Evolutionary conservation across 2,797 vertebrate genomes (phyloP).

Genomic region (Pseudochromis fuscus): DNA sequence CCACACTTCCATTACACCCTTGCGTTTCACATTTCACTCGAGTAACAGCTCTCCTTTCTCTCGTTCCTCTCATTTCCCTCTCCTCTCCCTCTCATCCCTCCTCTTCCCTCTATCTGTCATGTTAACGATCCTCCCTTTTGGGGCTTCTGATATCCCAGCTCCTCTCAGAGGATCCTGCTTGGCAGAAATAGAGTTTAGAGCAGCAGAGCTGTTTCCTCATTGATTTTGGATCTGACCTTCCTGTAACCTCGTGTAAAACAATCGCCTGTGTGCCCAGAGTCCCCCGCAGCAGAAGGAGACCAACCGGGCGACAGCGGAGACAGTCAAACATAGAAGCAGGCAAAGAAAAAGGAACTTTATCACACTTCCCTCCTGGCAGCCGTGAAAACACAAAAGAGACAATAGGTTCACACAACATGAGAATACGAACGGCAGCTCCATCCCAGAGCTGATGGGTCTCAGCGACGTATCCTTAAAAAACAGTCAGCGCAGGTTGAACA

Average conservation of each 20-base stretch:
- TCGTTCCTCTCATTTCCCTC: conserved; percentile 25
- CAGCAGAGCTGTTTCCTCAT: conserved; percentile 84
- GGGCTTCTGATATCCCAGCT: conserved; percentile 74
- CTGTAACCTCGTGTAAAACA: conserved; percentile 85
- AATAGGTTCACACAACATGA: conserved; percentile 59
- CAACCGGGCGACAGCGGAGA: conserved; percentile 21
- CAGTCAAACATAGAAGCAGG: conserved; percentile 69
- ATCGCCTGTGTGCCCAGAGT: conserved; percentile 69
- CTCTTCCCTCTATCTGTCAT: conserved; percentile 64
- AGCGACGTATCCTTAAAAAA: conserved; percentile 3
- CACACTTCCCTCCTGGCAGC: conserved; percentile 74
- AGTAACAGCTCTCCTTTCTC: conserved; percentile 46
- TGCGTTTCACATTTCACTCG: conserved; percentile 70
- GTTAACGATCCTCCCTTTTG: conserved; percentile 77
- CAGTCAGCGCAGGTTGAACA: background rate
- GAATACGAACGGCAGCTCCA: conserved; percentile 32
- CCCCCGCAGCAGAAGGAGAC: conserved; percentile 57
- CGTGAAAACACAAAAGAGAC: conserved; percentile 65
- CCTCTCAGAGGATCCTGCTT: conserved; percentile 73
- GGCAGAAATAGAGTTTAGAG: conserved; percentile 80
- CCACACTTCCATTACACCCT: conserved; percentile 68
- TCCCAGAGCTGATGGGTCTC: conserved; percentile 48
- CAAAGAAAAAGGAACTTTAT: conserved; percentile 72
- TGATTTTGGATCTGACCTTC: conserved; percentile 88
- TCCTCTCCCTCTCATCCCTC: conserved; percentile 48